These are phyloP conservation scores for Limnephilus marmoratus DNA, from an alignment of 2,888 invertebrate genomes.

Conservation along the genomic window DNA sequence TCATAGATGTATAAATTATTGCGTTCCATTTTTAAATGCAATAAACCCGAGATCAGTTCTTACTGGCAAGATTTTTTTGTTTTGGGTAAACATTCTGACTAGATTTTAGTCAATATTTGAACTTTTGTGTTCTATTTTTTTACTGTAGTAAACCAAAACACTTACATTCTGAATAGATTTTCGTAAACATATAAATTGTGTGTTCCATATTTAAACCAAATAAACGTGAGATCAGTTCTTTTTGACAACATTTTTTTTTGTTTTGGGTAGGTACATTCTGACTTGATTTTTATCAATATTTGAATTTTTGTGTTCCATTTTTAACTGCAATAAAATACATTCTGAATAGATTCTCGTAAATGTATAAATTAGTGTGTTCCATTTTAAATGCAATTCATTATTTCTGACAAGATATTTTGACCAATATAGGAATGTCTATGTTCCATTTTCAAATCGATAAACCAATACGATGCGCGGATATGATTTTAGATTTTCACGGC, in stretches of 20 bases:
- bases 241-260: too few species aligned
- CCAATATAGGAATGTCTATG: background rate
- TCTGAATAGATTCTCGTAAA: background rate
- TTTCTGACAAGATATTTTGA: background rate
- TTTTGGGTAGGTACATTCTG: background rate
- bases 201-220: background rate
- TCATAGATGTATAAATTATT: too few species aligned
- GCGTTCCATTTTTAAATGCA: background rate
- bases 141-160: too few species aligned
- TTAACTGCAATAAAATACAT: background rate
- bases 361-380: background rate
- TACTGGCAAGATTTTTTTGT: background rate
- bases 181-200: too few species aligned
- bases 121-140: background rate
- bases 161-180: background rate
- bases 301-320: background rate
- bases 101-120: too few species aligned
- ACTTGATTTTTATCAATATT: too few species aligned
- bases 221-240: too few species aligned
- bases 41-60: background rate
- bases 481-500: too few species aligned
- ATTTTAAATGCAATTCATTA: background rate
- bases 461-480: too few species aligned
- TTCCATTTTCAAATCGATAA: too few species aligned
- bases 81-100: background rate